A percentile compares a stretch with the other conserved stretches of the same genome.
Conservation (phyloP, 2,797 vertebrate species). For the Xiphophorus birchmanni region DNA sequence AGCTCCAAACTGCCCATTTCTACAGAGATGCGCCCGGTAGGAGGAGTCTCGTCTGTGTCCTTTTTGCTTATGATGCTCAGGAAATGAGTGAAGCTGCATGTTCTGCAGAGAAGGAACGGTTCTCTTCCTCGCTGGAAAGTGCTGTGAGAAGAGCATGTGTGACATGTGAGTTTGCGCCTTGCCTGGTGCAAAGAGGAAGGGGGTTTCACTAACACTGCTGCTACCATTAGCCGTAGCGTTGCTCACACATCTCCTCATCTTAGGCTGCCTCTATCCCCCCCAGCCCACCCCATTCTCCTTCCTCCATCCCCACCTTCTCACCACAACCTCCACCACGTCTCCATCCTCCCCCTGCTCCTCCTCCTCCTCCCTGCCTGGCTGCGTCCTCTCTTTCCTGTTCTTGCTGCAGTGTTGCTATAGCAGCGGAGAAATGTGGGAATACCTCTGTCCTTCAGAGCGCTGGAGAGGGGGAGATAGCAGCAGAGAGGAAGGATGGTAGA, state of each 20-base stretch:
- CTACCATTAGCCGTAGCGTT: constrained; percentile 75
- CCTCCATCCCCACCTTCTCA: constrained; percentile 25
- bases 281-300: constrained; percentile 35
- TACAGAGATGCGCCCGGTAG: constrained; percentile 1
- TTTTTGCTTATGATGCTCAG: constrained; percentile 21
- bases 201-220: constrained; percentile 57
- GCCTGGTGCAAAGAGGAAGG: constrained; percentile 29
- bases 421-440: constrained; percentile 87
- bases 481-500: constrained; percentile 8
- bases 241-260: constrained; percentile 73
- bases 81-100: constrained; percentile 25
- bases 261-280: constrained; percentile 51
- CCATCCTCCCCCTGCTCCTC: constrained; percentile 48
- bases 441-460: constrained; percentile 84
- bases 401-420: constrained; percentile 85
- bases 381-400: constrained; percentile 79
- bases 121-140: background rate
- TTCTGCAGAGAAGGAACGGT: constrained; percentile 28
- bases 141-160: constrained; percentile 17
- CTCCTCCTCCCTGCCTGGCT: constrained; percentile 56
- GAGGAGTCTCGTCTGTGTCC: constrained; percentile 13
- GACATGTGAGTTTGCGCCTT: constrained; percentile 49
- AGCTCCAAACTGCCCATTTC: constrained; percentile 9
- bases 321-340: constrained; percentile 42
- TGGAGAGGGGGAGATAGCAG: constrained; percentile 31